phyloP scores from a whole-genome alignment of 2,113 vertebrate genomes.

The Nyctibius bracteatus region DNA sequence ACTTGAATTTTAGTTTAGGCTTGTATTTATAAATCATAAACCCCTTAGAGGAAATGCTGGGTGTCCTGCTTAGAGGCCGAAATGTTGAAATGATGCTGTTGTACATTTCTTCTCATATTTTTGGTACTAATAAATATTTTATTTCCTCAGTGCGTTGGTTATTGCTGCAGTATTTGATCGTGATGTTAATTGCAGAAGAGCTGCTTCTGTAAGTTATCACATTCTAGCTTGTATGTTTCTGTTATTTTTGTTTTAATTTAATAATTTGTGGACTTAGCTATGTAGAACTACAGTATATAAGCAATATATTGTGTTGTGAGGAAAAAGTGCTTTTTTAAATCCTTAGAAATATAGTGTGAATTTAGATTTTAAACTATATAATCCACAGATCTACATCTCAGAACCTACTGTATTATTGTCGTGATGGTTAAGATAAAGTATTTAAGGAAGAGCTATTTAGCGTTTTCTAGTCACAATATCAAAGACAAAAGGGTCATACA shows the following conservation, averaged over 20 bases:
- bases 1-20: background rate
- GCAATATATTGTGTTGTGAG: background rate
- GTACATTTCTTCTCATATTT: background rate
- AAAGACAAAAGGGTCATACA: background rate
- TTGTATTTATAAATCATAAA: background rate
- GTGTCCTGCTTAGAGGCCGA: background rate
- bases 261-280: background rate
- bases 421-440: background rate
- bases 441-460: background rate
- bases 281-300: background rate
- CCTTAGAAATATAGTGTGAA: background rate
- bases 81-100: background rate
- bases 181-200: slow-evolving; percentile 86
- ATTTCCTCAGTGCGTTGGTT: slow-evolving; percentile 78
- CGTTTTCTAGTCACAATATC: background rate
- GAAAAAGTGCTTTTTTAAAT: background rate
- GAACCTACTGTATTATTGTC: background rate
- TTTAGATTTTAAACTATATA: background rate
- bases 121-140: background rate
- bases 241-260: background rate
- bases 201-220: slow-evolving; percentile 83
- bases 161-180: slow-evolving; percentile 87
- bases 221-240: background rate
- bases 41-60: background rate
- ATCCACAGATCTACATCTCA: background rate